These are phyloP conservation scores for Megaptera novaeangliae DNA, from an alignment of 2,113 vertebrate species.

Conservation along the genomic window DNA sequence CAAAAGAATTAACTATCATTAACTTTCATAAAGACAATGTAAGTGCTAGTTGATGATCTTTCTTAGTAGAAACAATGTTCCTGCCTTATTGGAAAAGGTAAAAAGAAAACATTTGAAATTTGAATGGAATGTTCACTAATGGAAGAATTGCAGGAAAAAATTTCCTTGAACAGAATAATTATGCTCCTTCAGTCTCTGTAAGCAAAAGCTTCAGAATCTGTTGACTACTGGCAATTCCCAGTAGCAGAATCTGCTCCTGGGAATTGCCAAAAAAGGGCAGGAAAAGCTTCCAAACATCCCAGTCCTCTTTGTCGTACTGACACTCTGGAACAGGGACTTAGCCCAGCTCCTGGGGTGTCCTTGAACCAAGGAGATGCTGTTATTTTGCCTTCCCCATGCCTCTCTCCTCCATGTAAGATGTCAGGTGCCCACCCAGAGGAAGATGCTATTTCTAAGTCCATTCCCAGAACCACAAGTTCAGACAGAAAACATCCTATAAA, in stretches of 20 bases:
- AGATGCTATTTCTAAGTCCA: conserved; percentile 9
- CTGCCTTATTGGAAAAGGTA: not conserved
- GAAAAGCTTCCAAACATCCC: not conserved
- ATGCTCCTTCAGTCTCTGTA: not conserved
- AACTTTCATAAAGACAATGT: not conserved
- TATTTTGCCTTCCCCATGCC: not conserved
- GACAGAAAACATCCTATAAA: not conserved
- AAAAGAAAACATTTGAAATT: not conserved
- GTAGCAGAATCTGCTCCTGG: not conserved
- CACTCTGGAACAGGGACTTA: not conserved
- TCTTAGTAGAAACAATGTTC: not conserved
- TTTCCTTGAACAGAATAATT: not conserved
- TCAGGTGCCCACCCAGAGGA: conserved; percentile 14
- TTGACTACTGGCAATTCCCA: no score
- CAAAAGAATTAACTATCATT: conserved; percentile 31
- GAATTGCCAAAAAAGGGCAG: not conserved
- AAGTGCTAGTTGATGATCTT: conserved; percentile 12
- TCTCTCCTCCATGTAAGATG: not conserved
- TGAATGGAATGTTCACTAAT: not conserved
- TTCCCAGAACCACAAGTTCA: conserved; percentile 36
- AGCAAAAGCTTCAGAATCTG: not conserved
- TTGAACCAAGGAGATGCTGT: not conserved
- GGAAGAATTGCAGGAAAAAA: not conserved
- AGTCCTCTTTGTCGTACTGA: not conserved
- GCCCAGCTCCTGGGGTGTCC: not conserved